phyloP scores from a whole-genome alignment of 64 coral and sea anemone species.

The Pachyseris speciosa region DNA sequence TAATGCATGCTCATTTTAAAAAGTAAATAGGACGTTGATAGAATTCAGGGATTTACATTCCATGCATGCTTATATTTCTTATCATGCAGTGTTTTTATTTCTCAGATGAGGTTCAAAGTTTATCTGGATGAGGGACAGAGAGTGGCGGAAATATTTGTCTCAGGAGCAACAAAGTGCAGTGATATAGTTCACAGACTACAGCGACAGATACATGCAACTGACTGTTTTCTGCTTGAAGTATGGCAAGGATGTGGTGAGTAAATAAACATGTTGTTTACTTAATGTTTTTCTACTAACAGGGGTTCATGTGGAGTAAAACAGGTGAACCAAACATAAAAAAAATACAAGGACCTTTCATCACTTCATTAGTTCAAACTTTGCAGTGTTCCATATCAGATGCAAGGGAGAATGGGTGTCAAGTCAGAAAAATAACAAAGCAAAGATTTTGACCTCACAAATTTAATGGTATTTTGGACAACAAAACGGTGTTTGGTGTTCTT shows the following conservation, averaged over 20 bases:
- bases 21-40: not conserved
- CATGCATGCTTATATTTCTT: not conserved
- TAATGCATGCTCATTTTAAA: not conserved
- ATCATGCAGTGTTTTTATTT: conserved; percentile 5
- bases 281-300: too few relatives aligned
- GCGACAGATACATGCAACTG: conserved; percentile 62
- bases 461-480: too few relatives aligned
- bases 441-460: too few relatives aligned
- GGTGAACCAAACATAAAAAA: too few relatives aligned
- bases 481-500: too few relatives aligned
- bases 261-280: not conserved
- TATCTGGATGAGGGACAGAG: conserved; percentile 70
- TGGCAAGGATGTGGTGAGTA: conserved; percentile 96
- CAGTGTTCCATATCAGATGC: too few relatives aligned
- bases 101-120: conserved; percentile 83
- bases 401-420: too few relatives aligned
- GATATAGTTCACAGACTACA: conserved; percentile 86
- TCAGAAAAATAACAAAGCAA: too few relatives aligned
- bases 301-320: too few relatives aligned
- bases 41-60: conserved; percentile 1
- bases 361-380: too few relatives aligned
- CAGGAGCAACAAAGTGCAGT: conserved; percentile 79
- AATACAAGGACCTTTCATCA: too few relatives aligned
- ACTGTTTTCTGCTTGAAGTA: conserved; percentile 88
- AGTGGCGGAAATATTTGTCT: conserved; percentile 85